Conservation (phyloP, 2,888 invertebrate species). For the Congeria kusceri region DNA sequence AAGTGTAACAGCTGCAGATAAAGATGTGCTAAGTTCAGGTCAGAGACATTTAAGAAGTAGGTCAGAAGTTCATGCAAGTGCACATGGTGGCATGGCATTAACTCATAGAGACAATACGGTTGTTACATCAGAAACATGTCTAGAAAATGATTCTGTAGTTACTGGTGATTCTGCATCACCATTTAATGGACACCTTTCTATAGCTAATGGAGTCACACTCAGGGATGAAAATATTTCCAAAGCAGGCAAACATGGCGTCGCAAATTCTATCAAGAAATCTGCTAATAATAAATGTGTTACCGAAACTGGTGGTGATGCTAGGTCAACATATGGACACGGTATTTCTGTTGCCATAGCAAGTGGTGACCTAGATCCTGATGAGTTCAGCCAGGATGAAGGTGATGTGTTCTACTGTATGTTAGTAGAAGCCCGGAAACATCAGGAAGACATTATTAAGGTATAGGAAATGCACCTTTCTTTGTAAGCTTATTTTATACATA, state of each 20-base stretch:
- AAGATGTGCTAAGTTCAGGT: no score
- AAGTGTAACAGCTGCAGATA: no score
- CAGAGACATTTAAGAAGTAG: background rate
- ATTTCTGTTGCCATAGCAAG: background rate
- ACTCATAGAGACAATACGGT: no score
- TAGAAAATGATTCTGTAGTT: background rate
- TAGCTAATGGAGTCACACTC: background rate
- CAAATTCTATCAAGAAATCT: no score
- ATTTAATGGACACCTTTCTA: no score
- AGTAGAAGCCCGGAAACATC: slow-evolving; percentile 70
- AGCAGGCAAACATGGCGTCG: no score
- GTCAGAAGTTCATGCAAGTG: background rate
- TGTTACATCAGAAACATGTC: no score
- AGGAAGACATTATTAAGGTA: slow-evolving; percentile 67
- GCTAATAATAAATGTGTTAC: no score
- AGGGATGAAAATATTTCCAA: background rate
- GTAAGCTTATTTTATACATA: no score
- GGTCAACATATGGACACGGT: background rate
- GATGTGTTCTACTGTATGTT: slow-evolving; percentile 60
- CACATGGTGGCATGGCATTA: background rate
- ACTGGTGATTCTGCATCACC: background rate
- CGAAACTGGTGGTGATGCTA: background rate
- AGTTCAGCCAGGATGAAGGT: slow-evolving; percentile 52
- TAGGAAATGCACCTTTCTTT: no score
- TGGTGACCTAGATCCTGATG: slow-evolving; percentile 31